Conservation (phyloP, 1,140 invertebrate species). For the Platorchestia sp. region DNA sequence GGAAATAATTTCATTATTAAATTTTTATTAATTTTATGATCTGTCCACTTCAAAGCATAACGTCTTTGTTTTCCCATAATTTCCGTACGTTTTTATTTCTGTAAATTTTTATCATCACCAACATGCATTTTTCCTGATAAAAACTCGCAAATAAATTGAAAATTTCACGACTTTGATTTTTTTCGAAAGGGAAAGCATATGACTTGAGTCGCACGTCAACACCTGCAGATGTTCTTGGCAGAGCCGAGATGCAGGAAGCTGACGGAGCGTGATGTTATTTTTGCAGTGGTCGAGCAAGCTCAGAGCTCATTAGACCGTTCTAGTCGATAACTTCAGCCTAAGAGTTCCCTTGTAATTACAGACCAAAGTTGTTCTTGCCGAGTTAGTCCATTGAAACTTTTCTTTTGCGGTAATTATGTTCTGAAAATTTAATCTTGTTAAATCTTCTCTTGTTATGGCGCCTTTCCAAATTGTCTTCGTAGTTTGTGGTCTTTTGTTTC, state of each 20-base stretch:
- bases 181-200: background rate
- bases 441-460: background rate
- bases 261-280: background rate
- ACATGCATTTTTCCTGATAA: too few species aligned
- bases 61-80: too few species aligned
- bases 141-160: too few species aligned
- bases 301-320: background rate
- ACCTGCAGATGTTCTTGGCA: background rate
- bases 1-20: too few species aligned
- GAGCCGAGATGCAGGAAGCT: background rate
- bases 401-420: background rate
- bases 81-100: too few species aligned
- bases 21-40: too few species aligned
- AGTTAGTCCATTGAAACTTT: constrained; percentile 1
- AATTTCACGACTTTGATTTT: too few species aligned
- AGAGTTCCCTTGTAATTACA: background rate
- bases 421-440: background rate
- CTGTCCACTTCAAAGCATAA: too few species aligned
- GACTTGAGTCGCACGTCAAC: background rate
- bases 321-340: background rate
- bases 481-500: background rate
- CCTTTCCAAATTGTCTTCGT: background rate
- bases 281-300: background rate
- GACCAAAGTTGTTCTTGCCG: background rate
- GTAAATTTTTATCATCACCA: too few species aligned